phyloP scores from a whole-genome alignment of 2,888 invertebrate genomes.

The Malthinus seriepunctatus region DNA sequence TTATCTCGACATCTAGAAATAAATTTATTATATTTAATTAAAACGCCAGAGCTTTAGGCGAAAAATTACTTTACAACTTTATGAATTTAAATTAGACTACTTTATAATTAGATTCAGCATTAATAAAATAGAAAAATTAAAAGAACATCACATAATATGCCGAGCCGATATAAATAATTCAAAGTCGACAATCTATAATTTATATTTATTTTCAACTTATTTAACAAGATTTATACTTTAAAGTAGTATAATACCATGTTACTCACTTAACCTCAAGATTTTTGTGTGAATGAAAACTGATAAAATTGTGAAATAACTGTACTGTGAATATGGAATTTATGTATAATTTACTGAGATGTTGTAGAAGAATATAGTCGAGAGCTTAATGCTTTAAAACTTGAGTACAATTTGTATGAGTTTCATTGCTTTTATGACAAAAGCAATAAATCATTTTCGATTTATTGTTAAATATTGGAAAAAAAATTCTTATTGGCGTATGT shows the following conservation, averaged over 20 bases:
- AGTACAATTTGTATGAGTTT: too few species aligned
- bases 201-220: constrained; percentile 23
- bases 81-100: constrained; percentile 22
- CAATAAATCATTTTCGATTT: too few species aligned
- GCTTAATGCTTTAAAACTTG: too few species aligned
- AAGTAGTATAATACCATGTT: constrained; percentile 17
- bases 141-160: too few species aligned
- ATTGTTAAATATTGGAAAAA: too few species aligned
- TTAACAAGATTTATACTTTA: constrained; percentile 23
- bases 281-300: constrained; percentile 11
- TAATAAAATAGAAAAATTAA: neutral
- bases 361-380: neutral
- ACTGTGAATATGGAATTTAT: constrained; percentile 9
- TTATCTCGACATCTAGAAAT: too few species aligned
- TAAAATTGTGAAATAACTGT: constrained; percentile 15
- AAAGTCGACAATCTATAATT: constrained; percentile 21
- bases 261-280: constrained; percentile 14
- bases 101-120: constrained; percentile 17
- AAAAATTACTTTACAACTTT: constrained; percentile 4
- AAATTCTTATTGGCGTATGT: too few species aligned
- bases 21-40: too few species aligned
- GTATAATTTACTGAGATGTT: constrained; percentile 12
- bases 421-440: too few species aligned
- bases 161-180: constrained; percentile 4
- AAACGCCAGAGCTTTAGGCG: neutral